These are phyloP conservation scores for Spheniscus humboldti DNA, from an alignment of 2,797 vertebrate genomes.

Conservation along the genomic window DNA sequence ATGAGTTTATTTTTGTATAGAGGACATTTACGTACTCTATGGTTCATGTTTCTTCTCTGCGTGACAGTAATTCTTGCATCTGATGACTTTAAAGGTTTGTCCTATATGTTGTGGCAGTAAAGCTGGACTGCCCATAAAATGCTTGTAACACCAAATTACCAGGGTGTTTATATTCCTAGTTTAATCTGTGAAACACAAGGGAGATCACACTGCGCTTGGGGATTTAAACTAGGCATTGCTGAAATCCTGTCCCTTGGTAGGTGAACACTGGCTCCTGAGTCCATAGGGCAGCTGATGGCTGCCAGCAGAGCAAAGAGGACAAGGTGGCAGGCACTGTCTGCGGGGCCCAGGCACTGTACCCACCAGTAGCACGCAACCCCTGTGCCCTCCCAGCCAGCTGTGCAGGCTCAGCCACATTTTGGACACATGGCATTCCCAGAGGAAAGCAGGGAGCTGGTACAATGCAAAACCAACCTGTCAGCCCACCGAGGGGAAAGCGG, in stretches of 20 bases:
- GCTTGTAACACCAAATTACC: neutral
- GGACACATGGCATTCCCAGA: neutral
- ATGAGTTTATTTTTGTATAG: neutral
- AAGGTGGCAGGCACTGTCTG: neutral
- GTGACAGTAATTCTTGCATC: neutral
- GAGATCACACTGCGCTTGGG: fast-evolving
- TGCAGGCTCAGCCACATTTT: neutral
- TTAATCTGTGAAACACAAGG: neutral
- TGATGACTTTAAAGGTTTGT: neutral
- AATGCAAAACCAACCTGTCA: neutral
- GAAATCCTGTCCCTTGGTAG: neutral
- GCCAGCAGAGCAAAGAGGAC: neutral
- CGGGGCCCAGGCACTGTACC: neutral
- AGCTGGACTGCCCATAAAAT: neutral
- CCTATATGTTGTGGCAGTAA: neutral
- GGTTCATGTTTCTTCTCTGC: neutral
- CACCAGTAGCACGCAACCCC: fast-evolving
- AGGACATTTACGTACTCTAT: neutral
- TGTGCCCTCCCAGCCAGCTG: neutral
- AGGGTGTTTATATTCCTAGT: neutral
- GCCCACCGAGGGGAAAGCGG: neutral
- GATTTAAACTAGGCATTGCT: neutral
- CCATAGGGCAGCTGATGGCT: neutral
- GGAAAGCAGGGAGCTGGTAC: neutral
- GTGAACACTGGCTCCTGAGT: neutral